phyloP scores from a whole-genome alignment of 2,113 vertebrate species.

The Meles meles region DNA sequence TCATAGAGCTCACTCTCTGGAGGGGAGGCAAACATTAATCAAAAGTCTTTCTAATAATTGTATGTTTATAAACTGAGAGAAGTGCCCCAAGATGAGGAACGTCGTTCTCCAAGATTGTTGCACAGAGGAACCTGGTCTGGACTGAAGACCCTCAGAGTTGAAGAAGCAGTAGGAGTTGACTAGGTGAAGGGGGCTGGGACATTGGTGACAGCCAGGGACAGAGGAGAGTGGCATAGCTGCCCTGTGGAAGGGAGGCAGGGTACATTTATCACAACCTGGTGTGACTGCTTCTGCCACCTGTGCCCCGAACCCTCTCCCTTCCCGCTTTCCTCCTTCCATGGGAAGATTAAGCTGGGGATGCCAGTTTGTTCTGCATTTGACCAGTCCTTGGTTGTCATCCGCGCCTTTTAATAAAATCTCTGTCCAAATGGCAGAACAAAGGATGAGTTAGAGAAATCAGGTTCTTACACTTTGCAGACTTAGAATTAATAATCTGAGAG shows the following conservation, averaged over 20 bases:
- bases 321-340: neutral
- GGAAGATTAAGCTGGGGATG: neutral
- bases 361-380: neutral
- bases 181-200: neutral
- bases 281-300: neutral
- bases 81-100: neutral
- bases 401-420: neutral
- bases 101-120: neutral
- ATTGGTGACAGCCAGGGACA: neutral
- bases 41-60: neutral
- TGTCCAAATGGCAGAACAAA: neutral
- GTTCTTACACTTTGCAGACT: neutral
- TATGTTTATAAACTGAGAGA: neutral
- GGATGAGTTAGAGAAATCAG: neutral
- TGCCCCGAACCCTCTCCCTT: neutral
- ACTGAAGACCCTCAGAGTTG: neutral
- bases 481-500: neutral
- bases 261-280: too few relatives aligned
- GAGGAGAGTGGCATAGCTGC: neutral
- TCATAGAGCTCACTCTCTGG: neutral
- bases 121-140: neutral
- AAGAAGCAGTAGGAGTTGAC: neutral
- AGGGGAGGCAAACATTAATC: neutral
- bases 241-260: neutral
- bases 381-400: neutral